Base-by-base conservation (phyloP, 2,888 invertebrate genomes). In the Mongoloraphidia duomilia region DNA sequence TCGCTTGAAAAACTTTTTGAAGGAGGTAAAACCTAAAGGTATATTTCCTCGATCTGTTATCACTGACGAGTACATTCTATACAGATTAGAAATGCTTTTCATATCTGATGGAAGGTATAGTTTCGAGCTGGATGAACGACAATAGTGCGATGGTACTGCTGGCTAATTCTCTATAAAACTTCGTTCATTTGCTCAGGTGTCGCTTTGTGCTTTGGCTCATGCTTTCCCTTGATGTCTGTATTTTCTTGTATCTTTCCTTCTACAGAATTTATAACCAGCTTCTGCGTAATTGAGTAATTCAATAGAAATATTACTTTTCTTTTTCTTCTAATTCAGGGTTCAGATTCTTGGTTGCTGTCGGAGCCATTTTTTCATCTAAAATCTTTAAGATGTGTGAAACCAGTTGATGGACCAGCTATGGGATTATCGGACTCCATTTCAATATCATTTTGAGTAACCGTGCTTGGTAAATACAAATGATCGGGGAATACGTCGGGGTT, bases 91-190 rank as follows among this genome's bases (percentile, higher is more conserved):
- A 46, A 40, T 46, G 38, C 46, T 46, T 46, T 46, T 46, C 11
- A 46, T 12, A 46, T 49, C 52, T 52, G 43, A 44, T 50, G 45
- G 51, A 44, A 51, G 49, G 36, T 51, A 51, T 36, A 49, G 35
- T 49, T 51, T 51, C 41, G 41, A 40, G 47, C 37, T 51, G 26
- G 51, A 51, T 45, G 45, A 40, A 33, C 49, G 36, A 36, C 51
- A 50, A 43, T 50, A 50, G 40, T 50, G 47, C 12, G 50, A 50
- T n/a, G 43, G 47, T 26, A 50, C 47, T 41, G 51, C 48, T 13
- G 45, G 51, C 26, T 48, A 46, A 49, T 41, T 51, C 34, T 50
- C 14, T 34, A 51, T 35, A 48, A 50, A 48, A 17, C 17, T 48
- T 49, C 42, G 17, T 36, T 47, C 45, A 51, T 41, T 45, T 51